A percentile compares a stretch with the other conserved stretches of the same genome.
Conservation (phyloP, 2,888 invertebrate genomes). For the Halictus quadricinctus region DNA sequence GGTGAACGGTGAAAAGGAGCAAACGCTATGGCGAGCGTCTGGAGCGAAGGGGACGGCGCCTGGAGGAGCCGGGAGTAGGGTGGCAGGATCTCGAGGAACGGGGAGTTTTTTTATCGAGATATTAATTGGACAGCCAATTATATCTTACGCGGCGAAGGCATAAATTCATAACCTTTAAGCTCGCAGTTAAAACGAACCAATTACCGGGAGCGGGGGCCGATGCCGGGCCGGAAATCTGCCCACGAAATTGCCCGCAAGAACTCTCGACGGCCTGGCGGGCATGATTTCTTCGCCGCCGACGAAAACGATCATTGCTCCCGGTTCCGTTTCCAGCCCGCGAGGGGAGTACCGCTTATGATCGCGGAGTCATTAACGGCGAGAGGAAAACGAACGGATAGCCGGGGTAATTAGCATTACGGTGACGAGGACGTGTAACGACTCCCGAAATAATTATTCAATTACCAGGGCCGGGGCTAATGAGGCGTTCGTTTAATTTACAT, state of each 20-base stretch:
- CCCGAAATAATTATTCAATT: constrained; percentile 42
- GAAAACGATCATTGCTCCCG: constrained; percentile 12
- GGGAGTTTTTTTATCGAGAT: constrained; percentile 71
- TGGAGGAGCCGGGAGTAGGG: background rate
- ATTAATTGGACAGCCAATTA: constrained; percentile 79
- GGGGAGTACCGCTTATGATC: background rate
- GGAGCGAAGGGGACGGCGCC: background rate
- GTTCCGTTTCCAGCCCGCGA: background rate
- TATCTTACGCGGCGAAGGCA: constrained; percentile 74
- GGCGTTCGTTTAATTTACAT: constrained; percentile 7
- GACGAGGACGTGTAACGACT: constrained; percentile 22
- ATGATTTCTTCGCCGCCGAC: constrained; percentile 32
- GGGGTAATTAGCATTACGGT: constrained; percentile 40
- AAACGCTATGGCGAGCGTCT: background rate
- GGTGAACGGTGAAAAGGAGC: constrained; percentile 11
- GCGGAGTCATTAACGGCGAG: constrained; percentile 21
- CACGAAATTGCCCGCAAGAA: constrained; percentile 48
- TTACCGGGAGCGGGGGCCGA: constrained; percentile 64
- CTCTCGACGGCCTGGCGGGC: constrained; percentile 20
- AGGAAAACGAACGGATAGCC: background rate
- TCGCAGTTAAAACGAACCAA: constrained; percentile 74
- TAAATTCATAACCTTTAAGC: constrained; percentile 76
- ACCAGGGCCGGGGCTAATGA: constrained; percentile 19
- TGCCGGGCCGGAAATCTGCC: constrained; percentile 44
- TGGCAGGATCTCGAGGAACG: constrained; percentile 26